Evolutionary conservation across 2,888 invertebrate species (phyloP).

Genomic region (Xestoiulus laeticollis): DNA sequence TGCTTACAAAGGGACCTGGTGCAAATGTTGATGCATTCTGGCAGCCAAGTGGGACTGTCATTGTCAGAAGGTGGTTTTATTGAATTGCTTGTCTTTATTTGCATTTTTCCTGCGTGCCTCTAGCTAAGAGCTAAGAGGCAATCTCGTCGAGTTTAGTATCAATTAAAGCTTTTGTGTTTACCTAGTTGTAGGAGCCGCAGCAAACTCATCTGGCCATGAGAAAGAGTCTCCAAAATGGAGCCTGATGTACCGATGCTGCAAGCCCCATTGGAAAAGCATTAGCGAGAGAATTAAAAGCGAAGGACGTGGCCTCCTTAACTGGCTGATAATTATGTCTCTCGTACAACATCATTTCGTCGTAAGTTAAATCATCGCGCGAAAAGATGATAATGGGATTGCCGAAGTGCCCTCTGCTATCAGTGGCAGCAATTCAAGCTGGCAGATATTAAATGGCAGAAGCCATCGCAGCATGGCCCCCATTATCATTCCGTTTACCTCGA

Average conservation of each 20-base stretch:
- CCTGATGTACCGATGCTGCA: not conserved
- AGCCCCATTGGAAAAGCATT: not conserved
- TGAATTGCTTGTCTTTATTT: not conserved
- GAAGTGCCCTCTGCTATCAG: constrained; percentile 15
- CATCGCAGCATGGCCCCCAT: not conserved
- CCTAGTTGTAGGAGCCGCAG: constrained; percentile 16
- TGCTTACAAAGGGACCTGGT: not conserved
- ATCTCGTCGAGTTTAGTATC: constrained; percentile 29
- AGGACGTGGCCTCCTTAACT: constrained; percentile 33
- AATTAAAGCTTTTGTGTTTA: constrained; percentile 4
- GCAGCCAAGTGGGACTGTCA: not conserved
- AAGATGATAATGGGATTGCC: constrained; percentile 31
- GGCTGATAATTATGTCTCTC: constrained; percentile 25
- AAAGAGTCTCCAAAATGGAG: not conserved
- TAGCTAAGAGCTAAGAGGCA: not conserved
- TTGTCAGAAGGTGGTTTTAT: not conserved
- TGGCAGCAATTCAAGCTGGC: not conserved
- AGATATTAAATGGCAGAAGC: not conserved
- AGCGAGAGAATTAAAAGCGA: not conserved
- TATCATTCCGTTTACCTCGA: not conserved
- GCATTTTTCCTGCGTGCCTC: not conserved
- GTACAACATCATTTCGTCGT: not conserved
- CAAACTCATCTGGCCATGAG: not conserved
- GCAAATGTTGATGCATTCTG: not conserved
- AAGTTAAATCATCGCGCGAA: constrained; percentile 10